Conservation (phyloP, 37 sponge, comb jelly and placozoan species). For the Agelas oroides region DNA sequence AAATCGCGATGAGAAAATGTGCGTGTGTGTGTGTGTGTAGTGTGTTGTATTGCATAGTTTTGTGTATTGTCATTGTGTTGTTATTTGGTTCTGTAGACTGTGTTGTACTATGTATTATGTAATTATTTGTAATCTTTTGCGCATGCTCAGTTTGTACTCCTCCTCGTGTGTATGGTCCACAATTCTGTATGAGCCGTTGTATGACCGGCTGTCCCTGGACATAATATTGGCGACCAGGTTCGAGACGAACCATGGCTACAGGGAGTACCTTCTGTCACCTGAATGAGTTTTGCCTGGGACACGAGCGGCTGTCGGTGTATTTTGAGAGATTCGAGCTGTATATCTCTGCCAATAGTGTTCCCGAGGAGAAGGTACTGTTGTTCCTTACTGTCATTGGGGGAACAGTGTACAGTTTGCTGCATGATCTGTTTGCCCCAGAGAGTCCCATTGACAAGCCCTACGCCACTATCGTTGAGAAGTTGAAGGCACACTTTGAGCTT, state of each 20-base stretch:
- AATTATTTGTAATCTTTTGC: no score
- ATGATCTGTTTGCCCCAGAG: slow-evolving; percentile 26
- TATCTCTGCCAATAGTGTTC: no score
- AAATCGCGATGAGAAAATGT: no score
- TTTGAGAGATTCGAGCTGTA: slow-evolving; percentile 36
- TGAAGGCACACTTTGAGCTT: slow-evolving; percentile 17
- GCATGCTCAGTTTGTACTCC: no score
- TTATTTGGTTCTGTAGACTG: no score
- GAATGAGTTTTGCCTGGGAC: slow-evolving; percentile 17
- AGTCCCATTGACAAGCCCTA: not conserved
- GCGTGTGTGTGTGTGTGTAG: no score
- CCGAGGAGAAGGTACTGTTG: slow-evolving; percentile 6
- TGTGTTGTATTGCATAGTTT: no score
- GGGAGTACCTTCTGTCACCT: slow-evolving; percentile 14
- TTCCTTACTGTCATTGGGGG: slow-evolving; percentile 27
- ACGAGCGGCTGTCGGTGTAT: slow-evolving; percentile 22
- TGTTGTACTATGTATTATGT: no score
- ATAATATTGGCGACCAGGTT: not conserved
- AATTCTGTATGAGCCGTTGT: no score
- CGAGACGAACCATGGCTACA: slow-evolving; percentile 20
- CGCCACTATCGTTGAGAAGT: not conserved
- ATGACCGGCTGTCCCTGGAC: no score
- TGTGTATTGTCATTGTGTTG: no score
- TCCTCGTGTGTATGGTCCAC: no score
- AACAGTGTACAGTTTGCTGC: slow-evolving; percentile 8